These are phyloP conservation scores for Sipha flava DNA, from an alignment of 1,140 invertebrate genomes.

Conservation along the genomic window DNA sequence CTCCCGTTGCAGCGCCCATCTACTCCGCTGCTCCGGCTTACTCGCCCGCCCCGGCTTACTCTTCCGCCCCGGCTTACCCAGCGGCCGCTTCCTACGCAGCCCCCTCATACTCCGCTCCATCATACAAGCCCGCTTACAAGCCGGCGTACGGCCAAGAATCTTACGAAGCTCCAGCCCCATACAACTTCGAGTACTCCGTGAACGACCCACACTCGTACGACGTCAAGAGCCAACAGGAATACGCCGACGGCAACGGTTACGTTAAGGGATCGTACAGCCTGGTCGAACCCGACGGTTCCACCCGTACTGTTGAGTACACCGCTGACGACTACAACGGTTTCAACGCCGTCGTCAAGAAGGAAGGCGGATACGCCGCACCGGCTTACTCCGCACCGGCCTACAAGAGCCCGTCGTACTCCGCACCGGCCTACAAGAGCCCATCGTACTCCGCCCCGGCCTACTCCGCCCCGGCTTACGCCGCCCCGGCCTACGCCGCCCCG, in stretches of 20 bases:
- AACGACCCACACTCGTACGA: constrained; percentile 49
- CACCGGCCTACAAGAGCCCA: constrained; percentile 35
- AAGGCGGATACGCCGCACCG: constrained; percentile 30
- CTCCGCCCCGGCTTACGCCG: constrained; percentile 33
- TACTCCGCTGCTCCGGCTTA: constrained; percentile 28
- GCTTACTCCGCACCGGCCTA: constrained; percentile 35
- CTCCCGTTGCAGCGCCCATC: constrained; percentile 35
- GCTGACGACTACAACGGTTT: constrained; percentile 46
- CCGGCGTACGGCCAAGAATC: constrained; percentile 22
- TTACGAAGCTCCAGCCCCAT: constrained; percentile 24
- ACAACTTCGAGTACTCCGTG: constrained; percentile 39
- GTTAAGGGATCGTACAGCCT: constrained; percentile 49
- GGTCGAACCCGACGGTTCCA: constrained; percentile 45
- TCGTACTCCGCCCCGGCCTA: constrained; percentile 36
- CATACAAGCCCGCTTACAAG: constrained; percentile 32
- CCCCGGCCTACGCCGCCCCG: constrained; percentile 33
- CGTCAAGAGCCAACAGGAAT: constrained; percentile 47
- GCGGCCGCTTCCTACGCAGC: constrained; percentile 34
- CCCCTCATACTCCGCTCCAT: constrained; percentile 34
- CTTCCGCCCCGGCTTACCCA: constrained; percentile 11
- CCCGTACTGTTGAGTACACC: constrained; percentile 46
- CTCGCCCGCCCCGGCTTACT: constrained; percentile 29
- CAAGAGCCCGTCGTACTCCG: constrained; percentile 36
- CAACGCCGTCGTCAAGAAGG: constrained; percentile 44
- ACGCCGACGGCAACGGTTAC: constrained; percentile 45